Evolutionary conservation across 2,888 invertebrate species (phyloP), one percentile per base, ranked within the genome.

Genomic region (Noctua janthina): DNA sequence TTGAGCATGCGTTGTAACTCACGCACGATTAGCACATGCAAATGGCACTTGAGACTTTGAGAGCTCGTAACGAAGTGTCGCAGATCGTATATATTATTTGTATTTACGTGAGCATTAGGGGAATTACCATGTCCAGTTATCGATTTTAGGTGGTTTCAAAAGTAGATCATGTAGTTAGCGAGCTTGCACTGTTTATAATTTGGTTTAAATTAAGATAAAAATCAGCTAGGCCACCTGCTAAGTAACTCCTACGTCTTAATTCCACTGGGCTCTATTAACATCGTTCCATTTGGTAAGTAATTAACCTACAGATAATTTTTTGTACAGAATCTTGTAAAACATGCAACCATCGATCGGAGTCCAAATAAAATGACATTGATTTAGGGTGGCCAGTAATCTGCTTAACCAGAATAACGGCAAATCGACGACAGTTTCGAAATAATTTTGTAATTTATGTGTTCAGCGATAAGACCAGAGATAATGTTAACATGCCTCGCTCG

Each of bases 1-100:
- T 64, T 62, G 84, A 78, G 64, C 76, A 82, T 84, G 83, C 76
- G 75, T 84, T 76, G 70, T 87, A 83, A 74, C 67, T 79, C 83
- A 78, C 86, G 86, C 83, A 88, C 75, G 83, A 85, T 85, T 87
- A 80, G 83, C 76, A 78, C 80, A 83, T 85, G 77, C 80, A 62
- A 83, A 87, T 82, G 72, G 74, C 72, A 69, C 78, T 86, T 76
- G 51, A 68, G n/a, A 46, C 68, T 68, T 46, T 46, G 46, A 66
- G 70, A 74, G 59, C 59, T 73, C 64, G 70, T 70, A 64, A 73
- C 72, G n/a, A 67, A 81, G 75, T 82, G 70, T 84, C 75, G 71
- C 78, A 67, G 72, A 62, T 72, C 74, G 46, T 74, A 76, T 86
- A 43, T 67, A 35, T 35, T 67, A 71, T 83, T 54, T 59, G 54